Evolutionary conservation across 2,888 invertebrate species (phyloP).

Genomic region (Auanema sp.): DNA sequence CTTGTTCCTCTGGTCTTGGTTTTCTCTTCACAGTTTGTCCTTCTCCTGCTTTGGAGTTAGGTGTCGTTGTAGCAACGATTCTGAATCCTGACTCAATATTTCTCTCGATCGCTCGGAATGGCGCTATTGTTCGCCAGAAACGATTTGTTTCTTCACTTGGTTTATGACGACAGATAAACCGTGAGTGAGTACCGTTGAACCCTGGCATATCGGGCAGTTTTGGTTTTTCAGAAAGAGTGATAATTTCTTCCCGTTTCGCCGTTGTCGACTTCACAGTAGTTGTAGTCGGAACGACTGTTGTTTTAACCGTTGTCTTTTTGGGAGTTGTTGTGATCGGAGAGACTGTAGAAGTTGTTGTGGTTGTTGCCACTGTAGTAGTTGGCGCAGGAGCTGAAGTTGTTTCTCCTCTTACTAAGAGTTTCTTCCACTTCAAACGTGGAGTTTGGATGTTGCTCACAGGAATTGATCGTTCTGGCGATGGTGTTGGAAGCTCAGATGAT

Average conservation of each 20-base stretch:
- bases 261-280: too few species aligned
- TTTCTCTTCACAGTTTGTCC: conserved; percentile 4
- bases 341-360: conserved; percentile 7
- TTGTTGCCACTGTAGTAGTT: conserved; percentile 14
- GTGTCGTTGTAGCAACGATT: conserved; percentile 9
- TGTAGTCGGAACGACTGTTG: not conserved
- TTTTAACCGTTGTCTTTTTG: too few species aligned
- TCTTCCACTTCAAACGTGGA: conserved; percentile 31
- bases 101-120: conserved; percentile 42
- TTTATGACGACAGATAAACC: conserved; percentile 46
- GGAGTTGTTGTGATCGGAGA: too few species aligned
- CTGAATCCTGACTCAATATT: conserved; percentile 30
- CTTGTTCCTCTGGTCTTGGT: conserved; percentile 9
- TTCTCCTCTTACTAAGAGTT: conserved; percentile 26
- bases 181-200: conserved; percentile 6
- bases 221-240: not conserved
- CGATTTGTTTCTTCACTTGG: conserved; percentile 23
- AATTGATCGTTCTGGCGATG: conserved; percentile 6
- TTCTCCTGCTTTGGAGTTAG: conserved; percentile 3
- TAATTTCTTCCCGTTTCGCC: too few species aligned
- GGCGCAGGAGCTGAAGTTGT: conserved; percentile 5
- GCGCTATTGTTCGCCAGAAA: conserved; percentile 31
- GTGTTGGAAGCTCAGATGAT: conserved; percentile 1
- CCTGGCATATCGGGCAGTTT: too few species aligned
- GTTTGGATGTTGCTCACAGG: conserved; percentile 18